phyloP scores from a whole-genome alignment of 2,113 vertebrate species.

The Monopterus albus region DNA sequence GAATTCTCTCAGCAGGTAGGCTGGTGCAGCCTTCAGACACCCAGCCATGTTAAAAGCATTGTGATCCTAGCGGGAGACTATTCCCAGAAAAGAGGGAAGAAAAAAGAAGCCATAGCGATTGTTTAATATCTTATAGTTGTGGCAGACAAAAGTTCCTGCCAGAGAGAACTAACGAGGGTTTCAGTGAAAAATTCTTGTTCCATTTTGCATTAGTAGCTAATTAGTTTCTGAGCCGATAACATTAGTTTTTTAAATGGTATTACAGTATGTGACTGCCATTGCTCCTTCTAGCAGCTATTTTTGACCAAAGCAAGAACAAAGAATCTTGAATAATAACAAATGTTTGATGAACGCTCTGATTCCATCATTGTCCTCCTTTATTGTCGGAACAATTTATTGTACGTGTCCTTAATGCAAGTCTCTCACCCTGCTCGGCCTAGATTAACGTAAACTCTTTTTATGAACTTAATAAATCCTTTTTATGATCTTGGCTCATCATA shows the following conservation, averaged over 20 bases:
- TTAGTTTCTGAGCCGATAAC: slow-evolving; percentile 7
- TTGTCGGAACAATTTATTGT: slow-evolving; percentile 24
- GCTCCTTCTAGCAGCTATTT: slow-evolving; percentile 3
- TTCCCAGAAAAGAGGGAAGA: slow-evolving; percentile 61
- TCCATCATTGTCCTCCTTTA: slow-evolving; percentile 16
- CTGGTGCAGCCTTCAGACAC: slow-evolving; percentile 75
- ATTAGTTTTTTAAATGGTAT: slow-evolving; percentile 3
- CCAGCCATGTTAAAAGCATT: slow-evolving; percentile 84
- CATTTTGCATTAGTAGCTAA: slow-evolving; percentile 14
- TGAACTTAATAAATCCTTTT: slow-evolving; percentile 62
- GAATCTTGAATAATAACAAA: slow-evolving; percentile 28
- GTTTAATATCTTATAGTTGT: slow-evolving; percentile 30
- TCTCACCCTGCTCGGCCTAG: slow-evolving; percentile 6
- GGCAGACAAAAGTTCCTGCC: neutral
- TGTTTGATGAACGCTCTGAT: slow-evolving; percentile 19
- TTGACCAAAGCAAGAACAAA: slow-evolving; percentile 22
- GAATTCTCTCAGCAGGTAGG: slow-evolving; percentile 81
- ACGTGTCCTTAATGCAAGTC: slow-evolving; percentile 13
- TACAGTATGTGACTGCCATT: neutral
- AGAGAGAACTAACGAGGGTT: slow-evolving; percentile 2
- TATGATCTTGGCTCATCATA: slow-evolving; percentile 48
- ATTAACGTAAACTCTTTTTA: slow-evolving; percentile 36
- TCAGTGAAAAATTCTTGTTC: neutral
- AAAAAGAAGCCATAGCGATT: slow-evolving; percentile 47
- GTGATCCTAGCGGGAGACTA: slow-evolving; percentile 75